Conservation (phyloP, 2,113 vertebrate genomes). For the Vombatus ursinus region DNA sequence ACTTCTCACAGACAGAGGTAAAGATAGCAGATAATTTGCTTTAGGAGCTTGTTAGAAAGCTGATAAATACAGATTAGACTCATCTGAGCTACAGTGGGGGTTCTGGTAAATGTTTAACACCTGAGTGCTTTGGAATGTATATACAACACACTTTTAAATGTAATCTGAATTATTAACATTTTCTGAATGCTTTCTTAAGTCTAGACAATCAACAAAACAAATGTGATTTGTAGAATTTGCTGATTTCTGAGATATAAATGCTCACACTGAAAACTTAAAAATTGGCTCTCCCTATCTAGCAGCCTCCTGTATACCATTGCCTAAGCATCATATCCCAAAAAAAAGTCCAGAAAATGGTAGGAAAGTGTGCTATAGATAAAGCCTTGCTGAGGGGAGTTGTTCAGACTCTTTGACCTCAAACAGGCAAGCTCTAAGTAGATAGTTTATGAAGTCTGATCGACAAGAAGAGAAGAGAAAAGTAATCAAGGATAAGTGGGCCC, state of each 20-base stretch:
- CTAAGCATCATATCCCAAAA: background rate
- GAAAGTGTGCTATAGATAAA: background rate
- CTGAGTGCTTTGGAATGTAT: background rate
- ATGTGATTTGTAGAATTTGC: background rate
- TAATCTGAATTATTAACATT: background rate
- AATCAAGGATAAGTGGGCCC: background rate
- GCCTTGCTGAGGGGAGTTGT: background rate
- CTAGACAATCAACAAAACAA: background rate
- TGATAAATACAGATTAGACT: background rate
- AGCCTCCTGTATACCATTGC: background rate
- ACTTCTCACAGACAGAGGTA: background rate
- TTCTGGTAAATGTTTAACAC: background rate
- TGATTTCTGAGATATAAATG: background rate
- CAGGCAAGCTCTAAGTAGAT: background rate
- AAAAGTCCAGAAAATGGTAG: background rate
- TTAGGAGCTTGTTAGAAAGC: background rate
- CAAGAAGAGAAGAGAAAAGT: background rate
- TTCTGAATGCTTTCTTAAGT: background rate
- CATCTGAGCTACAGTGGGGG: background rate
- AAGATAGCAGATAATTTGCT: background rate
- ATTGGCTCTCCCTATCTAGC: background rate
- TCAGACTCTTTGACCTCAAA: background rate
- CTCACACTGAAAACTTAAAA: background rate
- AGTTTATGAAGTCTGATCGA: background rate
- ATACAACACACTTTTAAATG: background rate